A percentile compares a stretch with the other conserved stretches of the same genome.
Conservation (phyloP, 2,888 invertebrate genomes). For the Dynastes hyllus region DNA sequence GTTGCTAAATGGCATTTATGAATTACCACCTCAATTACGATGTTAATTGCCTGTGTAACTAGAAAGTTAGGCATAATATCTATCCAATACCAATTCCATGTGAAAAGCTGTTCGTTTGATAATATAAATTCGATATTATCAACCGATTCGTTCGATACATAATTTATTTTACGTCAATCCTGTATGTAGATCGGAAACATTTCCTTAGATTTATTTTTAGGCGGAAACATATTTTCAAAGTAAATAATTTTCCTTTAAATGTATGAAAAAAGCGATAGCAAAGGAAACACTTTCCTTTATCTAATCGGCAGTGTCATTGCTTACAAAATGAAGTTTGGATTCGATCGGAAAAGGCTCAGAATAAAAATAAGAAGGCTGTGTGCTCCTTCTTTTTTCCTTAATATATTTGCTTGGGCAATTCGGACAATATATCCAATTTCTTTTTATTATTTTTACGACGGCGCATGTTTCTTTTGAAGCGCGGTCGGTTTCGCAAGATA, state of each 20-base stretch:
- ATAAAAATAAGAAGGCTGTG: conserved; percentile 37
- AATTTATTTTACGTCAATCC: too few species aligned
- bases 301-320: conserved; percentile 39
- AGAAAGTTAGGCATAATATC: too few species aligned
- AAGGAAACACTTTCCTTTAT: conserved; percentile 41
- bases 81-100: too few species aligned
- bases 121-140: too few species aligned
- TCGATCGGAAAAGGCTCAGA: conserved; percentile 32
- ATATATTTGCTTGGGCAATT: conserved; percentile 40
- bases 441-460: conserved; percentile 45
- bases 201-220: background rate
- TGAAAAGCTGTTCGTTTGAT: too few species aligned
- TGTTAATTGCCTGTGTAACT: too few species aligned
- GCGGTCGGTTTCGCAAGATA: conserved; percentile 18
- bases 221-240: conserved; percentile 24
- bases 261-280: conserved; percentile 12
- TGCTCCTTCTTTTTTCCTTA: conserved; percentile 25
- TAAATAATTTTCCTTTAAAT: conserved; percentile 34
- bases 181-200: background rate
- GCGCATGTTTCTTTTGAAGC: conserved; percentile 34
- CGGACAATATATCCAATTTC: conserved; percentile 47
- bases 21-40: too few species aligned
- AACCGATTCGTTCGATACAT: too few species aligned
- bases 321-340: conserved; percentile 44
- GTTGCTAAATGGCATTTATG: too few species aligned